Conservation (phyloP, 2,888 invertebrate genomes). For the Scelioninae gen. 2 region DNA sequence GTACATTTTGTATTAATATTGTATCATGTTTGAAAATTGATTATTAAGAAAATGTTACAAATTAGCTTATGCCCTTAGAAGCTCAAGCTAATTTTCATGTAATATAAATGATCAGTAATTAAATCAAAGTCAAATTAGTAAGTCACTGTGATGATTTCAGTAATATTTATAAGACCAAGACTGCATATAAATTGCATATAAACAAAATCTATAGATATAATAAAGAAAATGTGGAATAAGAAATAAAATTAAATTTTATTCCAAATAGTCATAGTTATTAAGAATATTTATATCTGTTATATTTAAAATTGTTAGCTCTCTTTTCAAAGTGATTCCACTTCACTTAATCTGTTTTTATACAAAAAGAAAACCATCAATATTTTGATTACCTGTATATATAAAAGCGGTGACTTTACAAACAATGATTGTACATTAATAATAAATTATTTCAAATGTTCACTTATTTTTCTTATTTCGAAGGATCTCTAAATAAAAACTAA, state of each 20-base stretch:
- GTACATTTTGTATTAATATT: not conserved
- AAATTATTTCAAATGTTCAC: constrained; percentile 36
- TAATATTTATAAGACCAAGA: not conserved
- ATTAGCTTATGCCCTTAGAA: constrained; percentile 18
- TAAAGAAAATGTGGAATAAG: not conserved
- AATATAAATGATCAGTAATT: too few relatives aligned
- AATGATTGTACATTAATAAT: constrained; percentile 39
- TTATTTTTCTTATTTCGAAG: not conserved
- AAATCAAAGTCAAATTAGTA: too few relatives aligned
- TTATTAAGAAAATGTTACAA: not conserved
- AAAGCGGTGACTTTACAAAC: constrained; percentile 3
- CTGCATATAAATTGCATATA: too few relatives aligned
- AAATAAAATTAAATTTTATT: constrained; percentile 64
- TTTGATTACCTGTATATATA: constrained; percentile 6
- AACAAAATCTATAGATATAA: not conserved
- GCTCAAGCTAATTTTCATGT: too few relatives aligned
- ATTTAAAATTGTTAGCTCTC: not conserved
- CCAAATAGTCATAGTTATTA: constrained; percentile 32
- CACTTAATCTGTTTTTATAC: not conserved
- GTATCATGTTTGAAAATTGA: constrained; percentile 59
- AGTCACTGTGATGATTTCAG: constrained; percentile 69
- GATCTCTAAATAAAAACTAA: not conserved
- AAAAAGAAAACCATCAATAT: constrained; percentile 17
- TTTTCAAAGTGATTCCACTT: not conserved
- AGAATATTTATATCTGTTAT: constrained; percentile 1